Evolutionary conservation across 2,888 invertebrate species (phyloP), one percentile per base, ranked within the genome.

Genomic region (Agrochola litura): DNA sequence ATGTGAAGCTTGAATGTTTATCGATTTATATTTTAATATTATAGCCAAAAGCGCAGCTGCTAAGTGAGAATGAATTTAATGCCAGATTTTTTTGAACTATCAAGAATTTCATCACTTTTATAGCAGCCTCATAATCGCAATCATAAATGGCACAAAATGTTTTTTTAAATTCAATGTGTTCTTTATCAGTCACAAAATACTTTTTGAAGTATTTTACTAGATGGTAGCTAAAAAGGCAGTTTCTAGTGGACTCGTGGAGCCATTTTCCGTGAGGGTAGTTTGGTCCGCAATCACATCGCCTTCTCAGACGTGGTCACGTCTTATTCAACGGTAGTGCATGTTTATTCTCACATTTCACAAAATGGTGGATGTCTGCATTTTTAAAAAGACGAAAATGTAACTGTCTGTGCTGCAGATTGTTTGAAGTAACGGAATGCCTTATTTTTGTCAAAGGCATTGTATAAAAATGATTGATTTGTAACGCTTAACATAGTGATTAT

Each of bases 241-340:
- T 25, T 67, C 54, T 52, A 67, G 79, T 73, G 69, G 30, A 70
- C 46, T 54, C 58, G 37, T 63, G 41, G n/a, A 30, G 43, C 52
- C 66, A 74, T 66, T 69, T 60, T 80, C 61, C 61, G 65, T 58
- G 61, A 52, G 22, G 64, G 16, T 73, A 79, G 84, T 74, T 74
- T 74, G 56, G 75, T 84, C 81, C 84, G 73, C 84, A 82, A 82
- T 82, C 84, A 75, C 69, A 80, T 80, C 63, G 81, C n/a, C 54
- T 61, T 60, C 84, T 68, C 81, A 64, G 46, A 61, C 79, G 81
- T 58, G 75, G 74, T 69, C 82, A 81, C 82, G 82, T 82, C 63
- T 67, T 52, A 60, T 81, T 75, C 81, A 74, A 66, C 61, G 54
- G 49, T 66, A 70, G 61, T 75, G 84, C 70, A 84, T 84, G 81